phyloP scores from a whole-genome alignment of 2,888 invertebrate genomes.

The Drosophila paucipuncta region DNA sequence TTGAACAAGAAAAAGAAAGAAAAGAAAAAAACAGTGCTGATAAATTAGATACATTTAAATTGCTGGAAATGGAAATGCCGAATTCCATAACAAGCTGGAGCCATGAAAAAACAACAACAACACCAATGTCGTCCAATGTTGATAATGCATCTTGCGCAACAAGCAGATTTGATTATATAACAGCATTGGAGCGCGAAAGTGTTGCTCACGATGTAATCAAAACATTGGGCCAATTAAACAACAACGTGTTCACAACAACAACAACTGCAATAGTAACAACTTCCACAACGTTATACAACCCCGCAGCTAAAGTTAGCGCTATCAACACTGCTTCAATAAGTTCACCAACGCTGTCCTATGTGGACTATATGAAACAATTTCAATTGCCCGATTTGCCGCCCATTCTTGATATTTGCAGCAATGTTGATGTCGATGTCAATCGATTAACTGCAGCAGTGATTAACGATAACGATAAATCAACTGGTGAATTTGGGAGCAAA shows the following conservation, averaged over 20 bases:
- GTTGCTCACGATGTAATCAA: slow-evolving; percentile 49
- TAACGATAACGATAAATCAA: neutral
- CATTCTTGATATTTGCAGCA: slow-evolving; percentile 44
- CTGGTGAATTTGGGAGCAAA: neutral
- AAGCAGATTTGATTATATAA: neutral
- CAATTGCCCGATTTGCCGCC: slow-evolving; percentile 65
- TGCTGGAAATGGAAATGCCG: slow-evolving; percentile 31
- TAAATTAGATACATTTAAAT: slow-evolving; percentile 18
- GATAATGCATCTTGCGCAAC: neutral
- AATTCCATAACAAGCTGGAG: slow-evolving; percentile 29
- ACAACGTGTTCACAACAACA: slow-evolving; percentile 62
- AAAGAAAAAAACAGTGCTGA: slow-evolving; percentile 16
- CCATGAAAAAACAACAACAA: neutral
- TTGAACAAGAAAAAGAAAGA: neutral
- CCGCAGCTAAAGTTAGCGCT: neutral
- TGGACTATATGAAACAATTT: slow-evolving; percentile 77
- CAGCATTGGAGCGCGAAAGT: slow-evolving; percentile 9
- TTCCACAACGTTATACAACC: slow-evolving; percentile 1
- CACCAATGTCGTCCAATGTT: neutral
- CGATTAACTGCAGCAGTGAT: neutral
- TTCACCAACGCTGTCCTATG: slow-evolving; percentile 53
- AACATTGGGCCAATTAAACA: slow-evolving; percentile 29
- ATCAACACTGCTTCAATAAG: neutral
- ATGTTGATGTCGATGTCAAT: slow-evolving; percentile 1
- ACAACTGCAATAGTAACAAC: slow-evolving; percentile 65